Conservation (phyloP, 1,140 invertebrate species). For the Cardiocondyla obscurior region DNA sequence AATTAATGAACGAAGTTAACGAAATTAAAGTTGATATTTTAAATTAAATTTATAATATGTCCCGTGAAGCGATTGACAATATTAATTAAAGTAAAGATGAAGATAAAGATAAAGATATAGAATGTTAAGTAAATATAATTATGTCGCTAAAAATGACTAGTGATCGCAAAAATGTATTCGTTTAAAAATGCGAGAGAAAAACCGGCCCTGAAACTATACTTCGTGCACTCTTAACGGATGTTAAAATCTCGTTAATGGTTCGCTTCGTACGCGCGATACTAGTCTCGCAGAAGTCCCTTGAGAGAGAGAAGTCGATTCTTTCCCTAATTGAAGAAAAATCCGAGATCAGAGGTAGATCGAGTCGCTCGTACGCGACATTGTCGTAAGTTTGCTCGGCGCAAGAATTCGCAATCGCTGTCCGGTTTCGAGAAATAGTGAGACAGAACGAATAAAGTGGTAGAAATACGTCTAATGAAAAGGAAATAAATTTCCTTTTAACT, state of each 20-base stretch:
- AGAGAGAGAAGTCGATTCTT: slow-evolving; percentile 28
- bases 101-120: neutral
- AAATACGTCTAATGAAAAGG: neutral
- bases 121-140: neutral
- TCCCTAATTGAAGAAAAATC: slow-evolving; percentile 56
- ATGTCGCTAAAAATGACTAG: neutral
- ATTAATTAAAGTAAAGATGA: neutral
- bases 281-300: neutral
- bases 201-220: neutral
- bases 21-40: too few relatives aligned
- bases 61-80: neutral
- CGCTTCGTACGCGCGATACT: slow-evolving; percentile 32
- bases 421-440: slow-evolving; percentile 34
- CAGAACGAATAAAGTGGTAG: neutral
- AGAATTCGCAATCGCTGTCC: slow-evolving; percentile 48
- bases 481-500: neutral
- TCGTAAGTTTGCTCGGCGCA: slow-evolving; percentile 17
- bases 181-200: neutral
- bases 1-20: neutral
- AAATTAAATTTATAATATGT: too few relatives aligned
- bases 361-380: neutral
- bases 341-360: slow-evolving; percentile 34
- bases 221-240: slow-evolving; percentile 41
- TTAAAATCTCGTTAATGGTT: slow-evolving; percentile 55
- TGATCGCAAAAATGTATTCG: neutral